A percentile compares a stretch with the other conserved stretches of the same genome.
Evolutionary conservation across 2,888 invertebrate species (phyloP).

Genomic region (Dione juno): DNA sequence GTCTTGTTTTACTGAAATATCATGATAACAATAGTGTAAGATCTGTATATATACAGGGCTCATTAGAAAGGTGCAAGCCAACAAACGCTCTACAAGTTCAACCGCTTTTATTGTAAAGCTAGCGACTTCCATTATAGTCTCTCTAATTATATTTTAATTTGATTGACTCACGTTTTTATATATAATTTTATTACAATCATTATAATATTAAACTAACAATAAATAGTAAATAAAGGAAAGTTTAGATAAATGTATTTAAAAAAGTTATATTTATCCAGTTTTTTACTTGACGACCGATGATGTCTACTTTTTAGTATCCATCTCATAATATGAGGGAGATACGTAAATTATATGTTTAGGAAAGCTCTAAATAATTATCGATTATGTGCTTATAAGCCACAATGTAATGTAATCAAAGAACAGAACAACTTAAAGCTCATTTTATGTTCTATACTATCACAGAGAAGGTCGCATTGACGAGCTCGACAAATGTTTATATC

Average conservation of each 20-base stretch:
- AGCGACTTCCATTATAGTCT: slow-evolving; percentile 31
- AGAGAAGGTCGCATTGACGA: not conserved
- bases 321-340: too few relatives aligned
- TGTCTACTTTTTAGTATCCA: too few relatives aligned
- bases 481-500: slow-evolving; percentile 26
- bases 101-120: slow-evolving; percentile 57
- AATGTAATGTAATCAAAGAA: too few relatives aligned
- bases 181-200: not conserved
- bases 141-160: slow-evolving; percentile 38
- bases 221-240: too few relatives aligned
- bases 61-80: slow-evolving; percentile 55
- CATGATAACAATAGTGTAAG: not conserved
- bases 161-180: slow-evolving; percentile 20
- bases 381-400: too few relatives aligned
- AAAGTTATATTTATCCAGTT: too few relatives aligned
- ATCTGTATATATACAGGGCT: slow-evolving; percentile 33
- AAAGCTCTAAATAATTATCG: too few relatives aligned
- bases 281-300: too few relatives aligned
- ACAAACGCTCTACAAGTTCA: slow-evolving; percentile 61
- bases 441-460: slow-evolving; percentile 8
- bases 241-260: too few relatives aligned
- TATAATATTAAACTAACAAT: too few relatives aligned
- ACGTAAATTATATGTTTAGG: too few relatives aligned
- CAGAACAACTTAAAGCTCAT: not conserved
- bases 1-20: slow-evolving; percentile 1